Percentiles rank a stretch among this genome's conserved stretches.
These are phyloP conservation scores for Orientallactaga bullata DNA, from an alignment of 2,113 vertebrate species.

Conservation along the genomic window DNA sequence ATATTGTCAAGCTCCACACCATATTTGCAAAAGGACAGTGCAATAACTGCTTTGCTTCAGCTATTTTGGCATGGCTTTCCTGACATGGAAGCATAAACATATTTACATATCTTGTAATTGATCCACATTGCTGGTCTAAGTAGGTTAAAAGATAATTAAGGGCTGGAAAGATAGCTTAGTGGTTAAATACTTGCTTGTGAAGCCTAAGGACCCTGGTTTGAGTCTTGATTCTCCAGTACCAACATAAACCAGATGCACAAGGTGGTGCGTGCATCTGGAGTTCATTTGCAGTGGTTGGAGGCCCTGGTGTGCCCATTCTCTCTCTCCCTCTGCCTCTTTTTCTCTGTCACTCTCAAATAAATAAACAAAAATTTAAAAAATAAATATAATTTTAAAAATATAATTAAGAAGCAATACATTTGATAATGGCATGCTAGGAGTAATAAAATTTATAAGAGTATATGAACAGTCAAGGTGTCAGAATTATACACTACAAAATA, in stretches of 20 bases:
- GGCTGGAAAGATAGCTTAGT: no score
- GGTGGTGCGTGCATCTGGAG: no score
- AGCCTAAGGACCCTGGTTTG: no score
- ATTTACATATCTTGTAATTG: constrained; percentile 83
- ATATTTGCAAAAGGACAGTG: constrained; percentile 60
- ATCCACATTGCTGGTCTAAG: constrained; percentile 84
- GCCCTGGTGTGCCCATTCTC: no score
- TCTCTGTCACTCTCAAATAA: no score
- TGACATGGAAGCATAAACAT: constrained; percentile 83
- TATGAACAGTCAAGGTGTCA: constrained; percentile 82
- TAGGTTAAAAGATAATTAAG: constrained; percentile 88
- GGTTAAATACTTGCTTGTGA: no score
- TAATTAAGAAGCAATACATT: constrained; percentile 84
- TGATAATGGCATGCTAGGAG: constrained; percentile 88
- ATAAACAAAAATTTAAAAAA: no score
- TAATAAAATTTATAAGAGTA: constrained; percentile 88
- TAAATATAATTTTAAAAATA: no score
- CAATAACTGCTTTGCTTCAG: constrained; percentile 81
- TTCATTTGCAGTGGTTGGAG: no score
- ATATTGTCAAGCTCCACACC: constrained; percentile 54
- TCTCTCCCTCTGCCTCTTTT: no score
- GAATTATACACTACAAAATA: constrained; percentile 74
- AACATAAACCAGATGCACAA: no score
- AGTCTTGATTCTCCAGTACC: no score
- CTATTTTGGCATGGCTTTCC: constrained; percentile 78